Evolutionary conservation across 2,113 vertebrate genomes (phyloP).

Genomic region (Ondatra zibethicus): DNA sequence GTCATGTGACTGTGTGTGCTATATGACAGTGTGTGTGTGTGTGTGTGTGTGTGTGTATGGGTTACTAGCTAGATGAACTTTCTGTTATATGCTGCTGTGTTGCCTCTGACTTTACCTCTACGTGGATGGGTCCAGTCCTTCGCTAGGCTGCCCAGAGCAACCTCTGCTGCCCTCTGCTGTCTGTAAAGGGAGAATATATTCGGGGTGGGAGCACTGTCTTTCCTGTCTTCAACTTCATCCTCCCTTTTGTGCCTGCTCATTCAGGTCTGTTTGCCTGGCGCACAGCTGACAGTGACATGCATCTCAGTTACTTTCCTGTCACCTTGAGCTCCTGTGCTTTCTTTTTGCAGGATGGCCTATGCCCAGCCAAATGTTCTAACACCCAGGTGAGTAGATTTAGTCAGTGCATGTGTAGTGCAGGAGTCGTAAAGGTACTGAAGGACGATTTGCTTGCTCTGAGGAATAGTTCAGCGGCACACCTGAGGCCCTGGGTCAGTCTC

Average conservation of each 20-base stretch:
- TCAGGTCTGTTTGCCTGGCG: not conserved
- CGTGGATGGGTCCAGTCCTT: not conserved
- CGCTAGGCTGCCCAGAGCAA: not conserved
- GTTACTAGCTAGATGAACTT: not conserved
- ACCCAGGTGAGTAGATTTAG: not conserved
- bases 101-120: not conserved
- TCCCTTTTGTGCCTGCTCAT: not conserved
- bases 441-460: not conserved
- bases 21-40: too few relatives aligned
- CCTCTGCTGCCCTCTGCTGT: not conserved
- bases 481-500: not conserved
- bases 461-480: too few relatives aligned
- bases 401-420: not conserved
- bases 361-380: not conserved
- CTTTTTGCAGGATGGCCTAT: not conserved
- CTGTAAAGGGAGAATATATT: not conserved
- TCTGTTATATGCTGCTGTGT: not conserved
- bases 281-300: too few relatives aligned
- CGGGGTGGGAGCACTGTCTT: not conserved
- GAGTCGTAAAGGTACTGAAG: not conserved
- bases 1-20: not conserved
- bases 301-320: not conserved
- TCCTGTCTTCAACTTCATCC: not conserved
- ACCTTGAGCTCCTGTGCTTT: rapidly evolving
- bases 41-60: too few relatives aligned